phyloP scores from a whole-genome alignment of 2,888 invertebrate species.

The Catocala sponsa region DNA sequence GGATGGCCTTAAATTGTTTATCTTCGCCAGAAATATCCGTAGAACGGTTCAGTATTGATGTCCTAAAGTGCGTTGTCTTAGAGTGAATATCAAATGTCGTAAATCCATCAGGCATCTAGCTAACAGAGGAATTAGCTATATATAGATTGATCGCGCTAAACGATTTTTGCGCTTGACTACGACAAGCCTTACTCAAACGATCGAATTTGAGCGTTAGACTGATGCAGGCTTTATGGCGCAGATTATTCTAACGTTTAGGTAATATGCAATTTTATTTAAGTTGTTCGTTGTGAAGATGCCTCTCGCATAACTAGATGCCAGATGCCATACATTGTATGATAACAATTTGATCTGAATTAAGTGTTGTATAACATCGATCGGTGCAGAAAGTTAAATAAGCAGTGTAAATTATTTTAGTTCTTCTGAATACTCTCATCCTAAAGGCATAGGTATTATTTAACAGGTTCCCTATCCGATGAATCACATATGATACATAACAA shows the following conservation, averaged over 20 bases:
- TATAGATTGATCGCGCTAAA: slow-evolving; percentile 39
- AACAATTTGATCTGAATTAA: too few species aligned
- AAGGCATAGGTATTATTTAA: too few species aligned
- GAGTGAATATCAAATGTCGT: slow-evolving; percentile 19
- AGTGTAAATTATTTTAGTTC: too few species aligned
- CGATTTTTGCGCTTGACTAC: slow-evolving; percentile 42
- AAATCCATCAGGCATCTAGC: slow-evolving; percentile 37
- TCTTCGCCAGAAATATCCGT: not conserved
- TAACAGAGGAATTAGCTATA: slow-evolving; percentile 35
- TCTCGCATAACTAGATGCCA: too few species aligned
- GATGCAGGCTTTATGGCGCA: not conserved
- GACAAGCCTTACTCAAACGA: slow-evolving; percentile 8
- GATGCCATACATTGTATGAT: not conserved
- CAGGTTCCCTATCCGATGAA: too few species aligned
- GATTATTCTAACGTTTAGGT: not conserved
- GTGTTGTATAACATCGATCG: too few species aligned
- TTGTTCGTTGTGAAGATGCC: not conserved
- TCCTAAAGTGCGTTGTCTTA: slow-evolving; percentile 9
- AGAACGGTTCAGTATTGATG: not conserved
- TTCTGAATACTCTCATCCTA: too few species aligned
- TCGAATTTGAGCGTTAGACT: slow-evolving; percentile 6
- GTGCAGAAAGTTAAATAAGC: too few species aligned
- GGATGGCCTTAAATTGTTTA: too few species aligned
- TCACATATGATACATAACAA: too few species aligned
- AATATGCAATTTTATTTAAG: not conserved